Base-by-base conservation (phyloP, 2,113 vertebrate species). In the Bucco capensis region DNA sequence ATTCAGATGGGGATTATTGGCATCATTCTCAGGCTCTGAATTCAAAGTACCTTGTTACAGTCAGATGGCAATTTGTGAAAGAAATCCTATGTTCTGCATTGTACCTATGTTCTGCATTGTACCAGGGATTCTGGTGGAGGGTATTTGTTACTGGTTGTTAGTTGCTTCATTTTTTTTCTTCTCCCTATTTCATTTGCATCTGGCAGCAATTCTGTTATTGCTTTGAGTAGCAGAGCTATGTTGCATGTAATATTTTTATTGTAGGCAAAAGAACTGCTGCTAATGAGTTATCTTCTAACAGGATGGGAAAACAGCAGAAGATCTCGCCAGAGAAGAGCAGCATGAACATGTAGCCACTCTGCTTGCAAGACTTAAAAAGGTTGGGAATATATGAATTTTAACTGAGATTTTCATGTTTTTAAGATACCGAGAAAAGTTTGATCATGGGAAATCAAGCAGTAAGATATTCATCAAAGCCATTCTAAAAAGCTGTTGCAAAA, bases 251-350 rank as follows among this genome's bases (percentile, higher is more conserved):
- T 27, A 77, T 42, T 50, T 70, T 49, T 81, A 42, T 17, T 44
- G 22, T 37, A 24, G n/a, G 50, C 24, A 44, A 86, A 89, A 91
- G 19, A 83, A 82, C 64, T 66, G 9, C 40, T 86, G 37, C 33
- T 92, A 91, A 93, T 60, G 50, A 14, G 91, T 80, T 97, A 28
- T 94, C 28, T 95, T 95, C 90, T 91, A 31, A 94, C 95, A 99
- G 99, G 99, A 99, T 72, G 99, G 98, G 44, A 99, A 99, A 95
- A 98, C 98, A 3, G 98, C 99, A 13, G 99, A 99, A 96, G 99
- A 99, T 80, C 96, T 99, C 3, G 98, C 99, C 27, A 97, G 96
- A 58, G 91, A 97, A 6, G 98, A 99, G 57, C 98, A 98, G 33
- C 99, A 99, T 15, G 98, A 99, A 40, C 98, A 96, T 8, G 97